phyloP scores from a whole-genome alignment of 2,888 invertebrate species.

The Agrochola circellaris region DNA sequence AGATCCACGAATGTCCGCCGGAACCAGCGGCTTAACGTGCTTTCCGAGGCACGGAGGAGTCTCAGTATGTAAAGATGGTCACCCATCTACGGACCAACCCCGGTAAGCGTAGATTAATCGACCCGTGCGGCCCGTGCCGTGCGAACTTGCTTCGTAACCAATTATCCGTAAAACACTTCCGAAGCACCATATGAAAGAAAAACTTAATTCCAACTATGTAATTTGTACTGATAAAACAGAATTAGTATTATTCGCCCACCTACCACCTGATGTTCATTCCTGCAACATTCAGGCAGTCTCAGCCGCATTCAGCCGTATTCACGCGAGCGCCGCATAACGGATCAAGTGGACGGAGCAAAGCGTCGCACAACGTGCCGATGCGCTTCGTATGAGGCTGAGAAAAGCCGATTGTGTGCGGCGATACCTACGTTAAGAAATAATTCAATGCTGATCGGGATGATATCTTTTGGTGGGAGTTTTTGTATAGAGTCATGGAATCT shows the following conservation, averaged over 20 bases:
- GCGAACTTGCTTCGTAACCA: not conserved
- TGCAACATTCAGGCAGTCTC: slow-evolving; percentile 9
- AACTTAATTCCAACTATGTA: not conserved
- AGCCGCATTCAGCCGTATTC: slow-evolving; percentile 13
- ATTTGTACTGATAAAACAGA: not conserved
- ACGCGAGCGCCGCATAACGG: slow-evolving; percentile 35
- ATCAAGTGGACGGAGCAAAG: slow-evolving; percentile 48
- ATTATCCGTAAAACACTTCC: not conserved
- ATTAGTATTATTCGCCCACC: not conserved
- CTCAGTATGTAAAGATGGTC: too few species aligned
- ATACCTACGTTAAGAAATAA: slow-evolving; percentile 31
- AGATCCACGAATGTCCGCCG: too few species aligned
- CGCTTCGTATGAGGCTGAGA: slow-evolving; percentile 9
- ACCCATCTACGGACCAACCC: too few species aligned
- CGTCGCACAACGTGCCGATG: slow-evolving; percentile 19
- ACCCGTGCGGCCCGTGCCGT: too few species aligned
- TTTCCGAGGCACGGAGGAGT: too few species aligned
- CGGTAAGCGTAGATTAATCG: too few species aligned
- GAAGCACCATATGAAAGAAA: not conserved
- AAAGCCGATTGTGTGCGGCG: slow-evolving; percentile 48
- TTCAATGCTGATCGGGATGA: slow-evolving; percentile 17
- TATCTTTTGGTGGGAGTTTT: slow-evolving; percentile 20
- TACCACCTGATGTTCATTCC: slow-evolving; percentile 36
- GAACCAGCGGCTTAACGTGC: too few species aligned
- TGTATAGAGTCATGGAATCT: not conserved